Evolutionary conservation across 2,113 vertebrate species (phyloP).

Genomic region (Poeciliopsis occidentalis): DNA sequence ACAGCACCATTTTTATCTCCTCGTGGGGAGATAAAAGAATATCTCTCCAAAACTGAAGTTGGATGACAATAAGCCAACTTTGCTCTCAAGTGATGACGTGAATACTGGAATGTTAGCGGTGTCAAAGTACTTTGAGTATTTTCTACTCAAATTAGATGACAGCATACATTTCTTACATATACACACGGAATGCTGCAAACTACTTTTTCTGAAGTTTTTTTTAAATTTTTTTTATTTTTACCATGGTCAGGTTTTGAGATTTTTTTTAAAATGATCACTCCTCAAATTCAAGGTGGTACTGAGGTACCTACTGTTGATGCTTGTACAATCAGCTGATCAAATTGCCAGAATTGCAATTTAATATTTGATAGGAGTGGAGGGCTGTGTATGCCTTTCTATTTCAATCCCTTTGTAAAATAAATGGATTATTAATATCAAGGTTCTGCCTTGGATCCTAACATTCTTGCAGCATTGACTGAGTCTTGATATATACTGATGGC

Average conservation of each 20-base stretch:
- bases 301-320: background rate
- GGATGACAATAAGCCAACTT: background rate
- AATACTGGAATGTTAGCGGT: background rate
- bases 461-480: background rate
- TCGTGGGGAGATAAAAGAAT: background rate
- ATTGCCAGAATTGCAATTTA: background rate
- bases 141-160: background rate
- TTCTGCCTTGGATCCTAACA: background rate
- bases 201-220: background rate
- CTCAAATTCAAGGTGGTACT: background rate
- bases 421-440: background rate
- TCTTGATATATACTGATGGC: conserved; percentile 18
- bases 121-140: background rate
- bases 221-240: background rate
- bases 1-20: background rate
- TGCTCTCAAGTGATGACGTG: background rate
- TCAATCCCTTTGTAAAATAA: background rate
- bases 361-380: background rate
- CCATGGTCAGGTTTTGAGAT: background rate
- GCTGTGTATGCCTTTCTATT: background rate
- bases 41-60: background rate
- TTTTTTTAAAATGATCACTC: background rate
- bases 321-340: background rate
- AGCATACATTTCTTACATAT: background rate
- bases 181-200: background rate